phyloP scores from a whole-genome alignment of 2,113 vertebrate genomes.

The Corythaeola cristata region DNA sequence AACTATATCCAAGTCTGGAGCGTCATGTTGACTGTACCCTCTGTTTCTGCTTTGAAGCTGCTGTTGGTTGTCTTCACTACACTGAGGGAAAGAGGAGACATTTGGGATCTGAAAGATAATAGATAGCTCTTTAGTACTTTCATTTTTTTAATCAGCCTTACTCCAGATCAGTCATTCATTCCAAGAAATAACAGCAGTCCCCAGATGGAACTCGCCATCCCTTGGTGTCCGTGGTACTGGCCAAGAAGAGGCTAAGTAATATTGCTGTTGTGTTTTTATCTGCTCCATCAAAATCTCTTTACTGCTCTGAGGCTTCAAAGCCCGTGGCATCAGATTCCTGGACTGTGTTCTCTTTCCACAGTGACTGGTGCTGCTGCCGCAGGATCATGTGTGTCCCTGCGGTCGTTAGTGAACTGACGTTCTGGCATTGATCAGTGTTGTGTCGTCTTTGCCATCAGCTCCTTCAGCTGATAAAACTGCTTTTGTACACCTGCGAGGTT shows the following conservation, averaged over 20 bases:
- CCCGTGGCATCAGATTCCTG: not conserved
- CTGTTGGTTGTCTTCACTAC: not conserved
- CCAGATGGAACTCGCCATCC: not conserved
- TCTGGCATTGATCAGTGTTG: not conserved
- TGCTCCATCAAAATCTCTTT: not conserved
- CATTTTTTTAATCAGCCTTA: not conserved
- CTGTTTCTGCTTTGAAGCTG: not conserved
- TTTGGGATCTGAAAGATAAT: not conserved
- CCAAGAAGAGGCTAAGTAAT: not conserved
- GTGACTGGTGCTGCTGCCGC: not conserved
- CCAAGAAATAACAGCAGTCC: not conserved
- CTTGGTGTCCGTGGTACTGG: not conserved
- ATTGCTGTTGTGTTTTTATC: not conserved
- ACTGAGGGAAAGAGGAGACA: not conserved
- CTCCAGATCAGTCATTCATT: not conserved
- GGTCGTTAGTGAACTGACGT: not conserved
- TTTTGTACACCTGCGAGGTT: not conserved
- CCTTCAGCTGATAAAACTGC: not conserved
- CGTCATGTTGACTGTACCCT: not conserved
- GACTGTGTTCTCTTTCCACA: not conserved
- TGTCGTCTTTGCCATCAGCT: not conserved
- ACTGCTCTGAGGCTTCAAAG: not conserved
- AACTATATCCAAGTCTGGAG: not conserved
- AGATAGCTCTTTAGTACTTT: not conserved
- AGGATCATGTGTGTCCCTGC: not conserved